phyloP scores from a whole-genome alignment of 2,888 invertebrate genomes.

The Rotaria magnacalcarata region DNA sequence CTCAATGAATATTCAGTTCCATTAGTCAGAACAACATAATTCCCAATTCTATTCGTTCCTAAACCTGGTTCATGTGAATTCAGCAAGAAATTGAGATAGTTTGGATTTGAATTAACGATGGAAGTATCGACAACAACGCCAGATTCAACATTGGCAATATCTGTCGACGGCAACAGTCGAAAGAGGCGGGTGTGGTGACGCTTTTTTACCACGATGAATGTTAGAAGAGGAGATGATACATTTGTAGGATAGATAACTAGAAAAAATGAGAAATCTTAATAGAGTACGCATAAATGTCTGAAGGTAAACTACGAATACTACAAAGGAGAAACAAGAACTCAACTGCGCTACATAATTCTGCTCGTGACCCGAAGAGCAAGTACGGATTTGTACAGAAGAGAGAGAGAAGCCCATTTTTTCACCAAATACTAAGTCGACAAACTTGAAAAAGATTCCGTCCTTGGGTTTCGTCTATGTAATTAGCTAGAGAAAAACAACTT shows the following conservation, averaged over 20 bases:
- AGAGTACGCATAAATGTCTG: no score
- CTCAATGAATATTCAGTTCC: background rate
- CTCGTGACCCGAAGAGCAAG: no score
- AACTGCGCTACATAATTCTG: no score
- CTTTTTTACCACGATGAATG: background rate
- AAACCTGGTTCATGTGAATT: background rate
- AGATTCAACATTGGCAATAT: background rate
- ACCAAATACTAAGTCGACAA: background rate
- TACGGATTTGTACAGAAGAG: no score
- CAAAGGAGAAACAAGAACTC: no score
- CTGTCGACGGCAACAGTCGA: background rate
- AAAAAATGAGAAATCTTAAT: background rate
- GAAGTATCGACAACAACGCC: background rate
- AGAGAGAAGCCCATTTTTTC: background rate
- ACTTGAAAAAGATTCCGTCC: background rate
- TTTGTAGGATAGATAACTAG: background rate
- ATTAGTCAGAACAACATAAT: background rate
- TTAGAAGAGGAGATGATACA: background rate
- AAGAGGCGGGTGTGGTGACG: background rate
- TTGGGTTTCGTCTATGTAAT: no score
- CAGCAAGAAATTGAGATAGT: background rate
- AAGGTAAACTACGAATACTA: no score
- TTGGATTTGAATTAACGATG: background rate
- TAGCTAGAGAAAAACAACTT: background rate
- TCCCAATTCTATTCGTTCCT: background rate